Evolutionary conservation across 2,888 invertebrate genomes (phyloP).

Genomic region (Orthosia gothica): DNA sequence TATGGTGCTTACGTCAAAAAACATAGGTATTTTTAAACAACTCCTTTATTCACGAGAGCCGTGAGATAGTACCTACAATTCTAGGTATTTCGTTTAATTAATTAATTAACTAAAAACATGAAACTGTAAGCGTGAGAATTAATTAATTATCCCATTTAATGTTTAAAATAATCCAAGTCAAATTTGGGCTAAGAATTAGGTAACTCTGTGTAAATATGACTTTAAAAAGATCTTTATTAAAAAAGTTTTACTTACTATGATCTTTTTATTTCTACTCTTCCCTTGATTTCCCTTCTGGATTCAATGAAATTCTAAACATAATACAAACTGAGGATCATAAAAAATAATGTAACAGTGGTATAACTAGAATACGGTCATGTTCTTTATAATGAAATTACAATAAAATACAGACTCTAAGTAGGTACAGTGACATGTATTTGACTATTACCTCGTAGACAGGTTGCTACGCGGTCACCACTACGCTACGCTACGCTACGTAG

Average conservation of each 20-base stretch:
- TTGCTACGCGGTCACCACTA: constrained; percentile 3
- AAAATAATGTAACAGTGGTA: neutral
- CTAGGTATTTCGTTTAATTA: constrained; percentile 9
- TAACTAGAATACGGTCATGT: neutral
- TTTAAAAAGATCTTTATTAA: neutral
- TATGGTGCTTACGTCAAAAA: neutral
- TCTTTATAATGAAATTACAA: too few relatives aligned
- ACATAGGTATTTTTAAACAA: neutral
- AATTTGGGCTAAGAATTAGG: constrained; percentile 2
- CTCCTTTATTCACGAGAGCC: neutral
- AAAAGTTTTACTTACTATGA: neutral
- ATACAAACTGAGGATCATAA: constrained; percentile 1
- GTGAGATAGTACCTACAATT: constrained; percentile 12
- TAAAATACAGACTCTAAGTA: neutral
- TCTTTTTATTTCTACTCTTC: neutral
- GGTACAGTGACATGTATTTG: neutral
- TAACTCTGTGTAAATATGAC: neutral
- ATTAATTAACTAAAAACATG: constrained; percentile 14
- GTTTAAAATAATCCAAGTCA: constrained; percentile 1
- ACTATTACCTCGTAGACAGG: constrained; percentile 4
- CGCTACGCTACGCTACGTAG: neutral
- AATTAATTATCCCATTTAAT: constrained; percentile 15
- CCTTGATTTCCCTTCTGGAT: constrained; percentile 3
- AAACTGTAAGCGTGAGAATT: constrained; percentile 23
- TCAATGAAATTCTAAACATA: neutral